A percentile compares a stretch with the other conserved stretches of the same genome.
Evolutionary conservation across 2,113 vertebrate species (phyloP).

Genomic region (Chloroceryle aenea): DNA sequence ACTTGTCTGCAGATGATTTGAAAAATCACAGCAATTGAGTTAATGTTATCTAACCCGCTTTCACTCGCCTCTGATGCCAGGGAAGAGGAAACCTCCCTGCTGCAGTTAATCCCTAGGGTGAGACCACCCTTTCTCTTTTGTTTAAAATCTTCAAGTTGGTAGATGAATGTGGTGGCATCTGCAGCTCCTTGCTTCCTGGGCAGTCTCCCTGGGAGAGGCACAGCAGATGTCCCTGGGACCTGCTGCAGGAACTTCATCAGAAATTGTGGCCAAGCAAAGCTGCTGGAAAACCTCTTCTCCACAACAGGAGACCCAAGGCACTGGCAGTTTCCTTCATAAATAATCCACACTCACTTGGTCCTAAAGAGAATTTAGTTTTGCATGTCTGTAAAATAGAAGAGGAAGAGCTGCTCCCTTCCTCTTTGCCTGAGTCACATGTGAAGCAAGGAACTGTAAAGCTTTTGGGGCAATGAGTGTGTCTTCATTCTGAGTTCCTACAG

Average conservation of each 20-base stretch:
- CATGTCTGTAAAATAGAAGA: not conserved
- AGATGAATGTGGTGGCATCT: not conserved
- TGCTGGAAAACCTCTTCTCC: not conserved
- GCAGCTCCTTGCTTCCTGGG: not conserved
- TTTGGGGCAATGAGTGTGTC: fast-evolving
- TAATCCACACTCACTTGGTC: not conserved
- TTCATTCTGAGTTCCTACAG: not conserved
- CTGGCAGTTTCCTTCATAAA: not conserved
- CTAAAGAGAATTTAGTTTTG: not conserved
- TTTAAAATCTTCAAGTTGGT: not conserved
- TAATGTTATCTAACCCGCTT: not conserved
- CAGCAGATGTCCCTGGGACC: not conserved
- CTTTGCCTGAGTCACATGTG: fast-evolving
- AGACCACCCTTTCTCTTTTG: slow-evolving; percentile 12
- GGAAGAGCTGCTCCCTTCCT: not conserved
- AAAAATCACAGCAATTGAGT: not conserved
- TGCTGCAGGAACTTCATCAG: not conserved
- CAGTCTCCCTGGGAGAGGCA: not conserved
- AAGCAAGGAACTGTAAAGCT: not conserved
- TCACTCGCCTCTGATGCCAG: not conserved
- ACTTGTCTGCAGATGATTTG: not conserved
- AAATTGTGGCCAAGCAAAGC: not conserved
- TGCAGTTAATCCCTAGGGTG: not conserved
- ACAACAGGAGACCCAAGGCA: not conserved
- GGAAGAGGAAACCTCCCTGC: not conserved